A percentile compares a stretch with the other conserved stretches of the same genome.
Evolutionary conservation across 2,888 invertebrate species (phyloP).

Genomic region (Brenthis daphne): DNA sequence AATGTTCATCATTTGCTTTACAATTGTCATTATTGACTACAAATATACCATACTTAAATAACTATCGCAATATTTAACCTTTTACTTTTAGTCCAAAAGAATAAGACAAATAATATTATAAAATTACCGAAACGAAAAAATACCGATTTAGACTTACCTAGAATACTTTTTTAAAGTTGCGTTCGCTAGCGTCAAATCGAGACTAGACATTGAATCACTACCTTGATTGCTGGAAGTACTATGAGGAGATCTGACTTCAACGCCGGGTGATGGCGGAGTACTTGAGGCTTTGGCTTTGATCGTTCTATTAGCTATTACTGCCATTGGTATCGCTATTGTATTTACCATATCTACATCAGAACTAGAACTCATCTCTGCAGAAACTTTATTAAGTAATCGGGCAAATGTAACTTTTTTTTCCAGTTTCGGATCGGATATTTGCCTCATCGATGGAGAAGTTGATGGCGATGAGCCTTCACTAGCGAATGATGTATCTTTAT

Average conservation of each 20-base stretch:
- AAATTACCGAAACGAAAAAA: background rate
- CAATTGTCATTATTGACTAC: too few relatives aligned
- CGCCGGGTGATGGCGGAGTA: conserved; percentile 85
- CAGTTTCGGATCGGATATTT: conserved; percentile 85
- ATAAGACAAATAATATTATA: background rate
- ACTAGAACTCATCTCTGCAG: conserved; percentile 89
- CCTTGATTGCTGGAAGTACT: conserved; percentile 90
- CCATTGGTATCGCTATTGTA: conserved; percentile 76
- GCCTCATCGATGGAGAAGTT: conserved; percentile 80
- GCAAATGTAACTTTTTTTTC: conserved; percentile 92
- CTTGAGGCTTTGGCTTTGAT: conserved; percentile 71
- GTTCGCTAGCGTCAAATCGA: conserved; percentile 85
- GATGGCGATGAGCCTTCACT: conserved; percentile 78
- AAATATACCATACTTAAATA: too few relatives aligned
- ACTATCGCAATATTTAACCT: too few relatives aligned
- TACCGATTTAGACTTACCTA: conserved; percentile 51
- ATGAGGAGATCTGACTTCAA: conserved; percentile 83
- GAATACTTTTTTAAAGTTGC: conserved; percentile 82
- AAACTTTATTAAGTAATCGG: conserved; percentile 87
- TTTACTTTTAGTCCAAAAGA: too few relatives aligned
- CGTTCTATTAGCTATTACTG: conserved; percentile 69
- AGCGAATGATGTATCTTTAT: conserved; percentile 84
- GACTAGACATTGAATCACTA: conserved; percentile 89
- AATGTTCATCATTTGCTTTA: background rate
- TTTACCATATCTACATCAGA: conserved; percentile 85